Base-by-base conservation (phyloP, 2,888 invertebrate species). In the Erannis defoliaria region DNA sequence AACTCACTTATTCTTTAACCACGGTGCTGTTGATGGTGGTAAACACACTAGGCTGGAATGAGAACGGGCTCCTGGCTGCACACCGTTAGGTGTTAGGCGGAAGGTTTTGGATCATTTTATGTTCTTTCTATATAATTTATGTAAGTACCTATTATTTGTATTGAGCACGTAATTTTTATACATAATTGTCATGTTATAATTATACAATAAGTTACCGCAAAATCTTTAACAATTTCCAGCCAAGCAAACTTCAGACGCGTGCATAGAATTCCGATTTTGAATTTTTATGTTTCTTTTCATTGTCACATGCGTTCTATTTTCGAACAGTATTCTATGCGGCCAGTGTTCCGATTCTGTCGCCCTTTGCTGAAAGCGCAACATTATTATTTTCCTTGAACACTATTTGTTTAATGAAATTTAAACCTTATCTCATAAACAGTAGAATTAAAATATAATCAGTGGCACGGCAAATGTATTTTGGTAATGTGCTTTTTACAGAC, bases 251-350 rank as follows among this genome's bases (percentile, higher is more conserved):
- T 55, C 55, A 43, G 51, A 58, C 51, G 56, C 60, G 42, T 45
- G 55, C 12, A 51, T 60, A 60, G 70, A 68, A 77, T 78, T 77
- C 76, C 72, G 62, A 77, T 69, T 71, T 73, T 46, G 61, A 74
- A 68, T 71, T 59, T 58, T 68, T 73, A 71, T 64, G 67, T 77
- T 62, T 74, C 67, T 73, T 80, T 80, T 78, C 80, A 83, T 83
- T 83, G 84, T 82, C 81, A 79, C 76, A 72, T 66, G 60, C 75
- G 72, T 76, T 83, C 84, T 85, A 85, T 85, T 85, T 83, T 78
- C 48, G 75, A 72, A 72, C 70, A 63, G 75, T 71, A 76, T 79
- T 81, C 80, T 79, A 79, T 78, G 75, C 75, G 72, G 74, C 78
- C 78, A 77, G 80, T 77, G 71, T 71, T 68, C 69, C 49, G 73